Evolutionary conservation across 2,888 invertebrate species (phyloP).

Genomic region (Nysson spinosus): DNA sequence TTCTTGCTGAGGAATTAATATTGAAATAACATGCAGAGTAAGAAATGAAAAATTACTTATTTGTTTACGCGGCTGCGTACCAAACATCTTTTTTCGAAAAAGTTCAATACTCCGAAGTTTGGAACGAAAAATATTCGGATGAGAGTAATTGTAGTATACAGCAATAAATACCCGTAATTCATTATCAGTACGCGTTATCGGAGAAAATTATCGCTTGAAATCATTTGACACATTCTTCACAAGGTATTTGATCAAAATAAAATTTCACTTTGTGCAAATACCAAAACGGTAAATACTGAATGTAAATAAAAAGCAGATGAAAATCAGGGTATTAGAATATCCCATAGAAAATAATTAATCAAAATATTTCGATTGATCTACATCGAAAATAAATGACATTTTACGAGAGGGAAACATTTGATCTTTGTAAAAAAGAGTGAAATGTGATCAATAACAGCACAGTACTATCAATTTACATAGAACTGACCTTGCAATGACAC

Average conservation of each 20-base stretch:
- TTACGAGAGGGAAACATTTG: too few species aligned
- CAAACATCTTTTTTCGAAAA: conserved; percentile 18
- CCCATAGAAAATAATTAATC: too few species aligned
- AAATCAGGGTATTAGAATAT: too few species aligned
- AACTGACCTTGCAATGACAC: conserved; percentile 72
- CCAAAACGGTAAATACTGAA: too few species aligned
- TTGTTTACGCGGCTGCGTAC: too few species aligned
- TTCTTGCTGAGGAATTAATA: too few species aligned
- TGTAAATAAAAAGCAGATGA: too few species aligned
- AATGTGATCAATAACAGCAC: too few species aligned
- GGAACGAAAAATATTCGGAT: conserved; percentile 2
- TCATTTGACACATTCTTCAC: conserved; percentile 32
- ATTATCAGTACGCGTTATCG: conserved; percentile 11
- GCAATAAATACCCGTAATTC: conserved; percentile 49
- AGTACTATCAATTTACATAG: conserved; percentile 42
- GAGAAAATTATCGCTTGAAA: conserved; percentile 21
- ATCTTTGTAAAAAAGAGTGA: too few species aligned
- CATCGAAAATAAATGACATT: neutral
- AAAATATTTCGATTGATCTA: neutral
- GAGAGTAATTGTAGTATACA: conserved; percentile 18
- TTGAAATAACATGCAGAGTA: neutral
- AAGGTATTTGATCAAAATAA: conserved; percentile 8
- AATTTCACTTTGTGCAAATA: too few species aligned
- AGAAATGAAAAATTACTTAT: neutral
- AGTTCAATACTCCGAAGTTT: neutral